Percentiles rank a stretch among this genome's conserved stretches.
Conservation (phyloP, 92 coral and sea anemone genomes). For the Siderastrea siderea region DNA sequence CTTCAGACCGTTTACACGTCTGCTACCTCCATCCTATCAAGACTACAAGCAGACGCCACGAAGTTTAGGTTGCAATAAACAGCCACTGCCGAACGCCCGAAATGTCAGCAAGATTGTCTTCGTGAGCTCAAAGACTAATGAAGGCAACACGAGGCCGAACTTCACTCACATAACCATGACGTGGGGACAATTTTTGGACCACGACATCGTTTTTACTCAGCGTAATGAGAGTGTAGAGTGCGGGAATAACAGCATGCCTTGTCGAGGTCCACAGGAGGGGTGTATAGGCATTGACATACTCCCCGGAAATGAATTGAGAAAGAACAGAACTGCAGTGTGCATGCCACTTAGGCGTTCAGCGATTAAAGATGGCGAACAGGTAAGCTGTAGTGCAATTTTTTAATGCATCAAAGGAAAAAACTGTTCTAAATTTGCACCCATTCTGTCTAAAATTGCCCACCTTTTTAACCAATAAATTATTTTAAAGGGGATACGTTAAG, state of each 20-base stretch:
- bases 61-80: slow-evolving; percentile 4
- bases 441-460: no score
- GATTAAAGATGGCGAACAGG: slow-evolving; percentile 34
- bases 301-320: background rate
- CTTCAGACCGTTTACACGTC: slow-evolving; percentile 35
- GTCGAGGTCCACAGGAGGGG: slow-evolving; percentile 7
- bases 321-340: slow-evolving; percentile 18
- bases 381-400: background rate
- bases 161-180: slow-evolving; percentile 64
- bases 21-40: slow-evolving; percentile 37
- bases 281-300: slow-evolving; percentile 33
- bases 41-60: slow-evolving; percentile 39
- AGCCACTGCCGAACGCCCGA: slow-evolving; percentile 56
- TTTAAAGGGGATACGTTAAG: no score
- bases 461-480: no score
- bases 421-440: background rate
- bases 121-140: slow-evolving; percentile 2
- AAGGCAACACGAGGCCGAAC: slow-evolving; percentile 6
- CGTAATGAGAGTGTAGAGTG: slow-evolving; percentile 5
- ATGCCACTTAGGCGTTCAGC: slow-evolving; percentile 30
- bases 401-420: background rate
- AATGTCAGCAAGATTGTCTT: slow-evolving; percentile 40
- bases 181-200: slow-evolving; percentile 60
- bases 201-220: slow-evolving; percentile 45
- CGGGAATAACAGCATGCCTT: slow-evolving; percentile 30